Evolutionary conservation across 2,888 invertebrate genomes (phyloP), one percentile per base, ranked within the genome.

Genomic region (Leucozona laternaria): DNA sequence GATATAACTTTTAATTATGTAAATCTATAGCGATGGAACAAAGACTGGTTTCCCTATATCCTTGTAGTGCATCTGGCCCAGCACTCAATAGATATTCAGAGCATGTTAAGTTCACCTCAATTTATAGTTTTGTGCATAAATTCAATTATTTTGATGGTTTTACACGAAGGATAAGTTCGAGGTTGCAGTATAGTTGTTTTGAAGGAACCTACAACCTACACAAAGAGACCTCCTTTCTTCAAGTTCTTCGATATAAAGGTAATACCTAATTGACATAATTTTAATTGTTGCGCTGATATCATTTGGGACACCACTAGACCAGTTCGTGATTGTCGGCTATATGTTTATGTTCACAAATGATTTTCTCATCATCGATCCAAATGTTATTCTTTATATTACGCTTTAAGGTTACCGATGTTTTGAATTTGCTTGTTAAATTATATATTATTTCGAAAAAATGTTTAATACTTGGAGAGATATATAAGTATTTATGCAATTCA

Each of bases 1-100:
- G n/a, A 71, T 66, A 71, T 66, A 77, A 83, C 60, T 79, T 68
- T 73, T 83, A 72, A 73, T 78, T 70, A 83, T 79, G 83, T 62
- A 75, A 79, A 73, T 79, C 60, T 40, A 34, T 64, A 64, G 62
- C 57, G 25, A 79, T 79, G 28, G 37, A 31, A 62, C 72, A 70
- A 83, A 75, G 78, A 78, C 73, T 34, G 53, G 53, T 37, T 13
- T n/a, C 22, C 22, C 31, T 53, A 20, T 64, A 37, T 76, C 57
- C 58, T 75, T 58, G 50, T 20, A 31, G 13, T 66, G 31, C n/a
- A 43, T 64, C 48, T 31, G 31, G 34, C 34, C 66, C 20, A 15
- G 48, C 20, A 66, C 66, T 48, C 20, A 34, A 31, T 20, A 22
- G 15, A 7, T 60, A 66, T 31, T 45, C 25, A 4, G 40, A 17